phyloP scores from a whole-genome alignment of 92 coral and sea anemone genomes.

The Epizoanthus rinbou region DNA sequence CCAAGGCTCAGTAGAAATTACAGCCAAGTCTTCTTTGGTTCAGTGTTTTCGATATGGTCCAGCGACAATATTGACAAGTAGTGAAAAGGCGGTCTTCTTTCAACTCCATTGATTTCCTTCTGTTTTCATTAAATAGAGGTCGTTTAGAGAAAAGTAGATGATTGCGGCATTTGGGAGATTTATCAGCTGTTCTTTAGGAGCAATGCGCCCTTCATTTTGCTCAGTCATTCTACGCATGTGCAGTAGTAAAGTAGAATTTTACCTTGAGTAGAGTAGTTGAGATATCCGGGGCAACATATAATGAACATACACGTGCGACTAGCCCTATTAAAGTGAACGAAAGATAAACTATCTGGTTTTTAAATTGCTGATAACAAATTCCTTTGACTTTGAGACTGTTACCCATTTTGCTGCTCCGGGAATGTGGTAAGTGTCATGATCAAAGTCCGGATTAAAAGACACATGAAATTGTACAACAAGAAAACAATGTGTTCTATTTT shows the following conservation, averaged over 20 bases:
- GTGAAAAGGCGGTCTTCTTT: too few relatives aligned
- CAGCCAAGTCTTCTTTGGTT: too few relatives aligned
- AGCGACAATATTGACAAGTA: too few relatives aligned
- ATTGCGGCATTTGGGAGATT: too few relatives aligned
- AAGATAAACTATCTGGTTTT: background rate
- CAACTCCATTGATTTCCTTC: too few relatives aligned
- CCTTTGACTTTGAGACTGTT: background rate
- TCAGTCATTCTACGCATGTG: background rate
- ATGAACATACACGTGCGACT: background rate
- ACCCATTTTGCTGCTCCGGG: background rate
- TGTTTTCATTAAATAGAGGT: too few relatives aligned
- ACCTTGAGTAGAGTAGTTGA: background rate
- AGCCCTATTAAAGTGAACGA: background rate
- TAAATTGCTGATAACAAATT: background rate
- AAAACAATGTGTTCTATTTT: too few relatives aligned
- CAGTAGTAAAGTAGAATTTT: background rate
- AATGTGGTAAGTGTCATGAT: background rate
- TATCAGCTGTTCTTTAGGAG: too few relatives aligned
- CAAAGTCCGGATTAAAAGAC: background rate
- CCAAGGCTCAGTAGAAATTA: too few relatives aligned
- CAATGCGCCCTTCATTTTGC: too few relatives aligned
- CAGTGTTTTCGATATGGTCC: too few relatives aligned
- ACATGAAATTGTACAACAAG: background rate
- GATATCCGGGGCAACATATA: background rate
- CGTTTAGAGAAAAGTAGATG: too few relatives aligned